Evolutionary conservation across 2,797 vertebrate species (phyloP).

Genomic region (Eurystomus glaucurus): DNA sequence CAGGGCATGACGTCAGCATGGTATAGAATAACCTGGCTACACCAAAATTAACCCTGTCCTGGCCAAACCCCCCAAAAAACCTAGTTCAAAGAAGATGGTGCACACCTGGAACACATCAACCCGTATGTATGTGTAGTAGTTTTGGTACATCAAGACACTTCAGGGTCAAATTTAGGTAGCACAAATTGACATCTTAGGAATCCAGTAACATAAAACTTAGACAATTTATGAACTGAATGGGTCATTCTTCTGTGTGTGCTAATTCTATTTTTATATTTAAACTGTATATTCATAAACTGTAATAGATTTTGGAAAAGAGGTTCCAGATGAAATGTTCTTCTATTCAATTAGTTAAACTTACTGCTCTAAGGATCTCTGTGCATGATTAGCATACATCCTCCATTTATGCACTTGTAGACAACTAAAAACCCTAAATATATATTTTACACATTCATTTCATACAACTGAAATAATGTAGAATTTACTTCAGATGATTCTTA

Average conservation of each 20-base stretch:
- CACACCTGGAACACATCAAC: background rate
- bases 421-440: background rate
- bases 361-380: background rate
- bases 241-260: background rate
- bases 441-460: background rate
- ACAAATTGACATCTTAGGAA: background rate
- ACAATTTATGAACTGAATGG: background rate
- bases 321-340: background rate
- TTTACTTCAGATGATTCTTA: background rate
- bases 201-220: background rate
- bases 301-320: background rate
- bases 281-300: background rate
- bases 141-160: background rate
- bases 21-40: too few species aligned
- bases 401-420: background rate
- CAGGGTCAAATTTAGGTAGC: background rate
- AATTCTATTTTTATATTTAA: background rate
- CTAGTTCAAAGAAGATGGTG: background rate
- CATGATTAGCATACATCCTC: background rate
- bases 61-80: background rate
- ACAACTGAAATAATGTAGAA: background rate
- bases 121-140: accelerated
- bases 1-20: too few species aligned
- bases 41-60: too few species aligned
- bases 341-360: background rate